Evolutionary conservation across 2,888 invertebrate genomes (phyloP).

Genomic region (Cosmia trapezina): DNA sequence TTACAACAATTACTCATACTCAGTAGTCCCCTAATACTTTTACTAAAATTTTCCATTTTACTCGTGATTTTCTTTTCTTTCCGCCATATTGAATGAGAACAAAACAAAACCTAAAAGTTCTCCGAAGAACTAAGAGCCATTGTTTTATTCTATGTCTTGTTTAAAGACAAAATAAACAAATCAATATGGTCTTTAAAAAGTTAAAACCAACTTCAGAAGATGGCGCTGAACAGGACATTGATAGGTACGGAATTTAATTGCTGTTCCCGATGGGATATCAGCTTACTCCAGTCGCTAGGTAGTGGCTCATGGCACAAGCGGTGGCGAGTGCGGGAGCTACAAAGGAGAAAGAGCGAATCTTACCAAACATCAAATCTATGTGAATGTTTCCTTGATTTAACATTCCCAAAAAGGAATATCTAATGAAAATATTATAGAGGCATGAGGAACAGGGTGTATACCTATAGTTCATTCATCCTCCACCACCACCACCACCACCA

Average conservation of each 20-base stretch:
- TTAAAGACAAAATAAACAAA: conserved; percentile 20
- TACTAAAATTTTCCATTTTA: neutral
- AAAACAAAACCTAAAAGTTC: neutral
- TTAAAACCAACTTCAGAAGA: conserved; percentile 44
- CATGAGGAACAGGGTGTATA: too few species aligned
- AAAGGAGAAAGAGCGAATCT: neutral
- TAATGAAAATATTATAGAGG: too few species aligned
- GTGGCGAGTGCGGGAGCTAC: neutral
- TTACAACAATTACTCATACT: neutral
- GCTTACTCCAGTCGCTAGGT: conserved; percentile 63
- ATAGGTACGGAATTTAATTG: conserved; percentile 76
- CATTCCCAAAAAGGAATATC: neutral
- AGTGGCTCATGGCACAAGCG: conserved; percentile 37
- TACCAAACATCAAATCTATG: neutral
- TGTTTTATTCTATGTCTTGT: conserved; percentile 6
- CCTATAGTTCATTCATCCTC: too few species aligned
- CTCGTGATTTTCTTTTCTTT: neutral
- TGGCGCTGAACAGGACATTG: conserved; percentile 53
- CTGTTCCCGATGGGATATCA: conserved; percentile 74
- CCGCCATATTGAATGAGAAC: neutral
- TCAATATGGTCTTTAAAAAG: conserved; percentile 34
- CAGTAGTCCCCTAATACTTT: neutral
- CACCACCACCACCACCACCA: too few species aligned
- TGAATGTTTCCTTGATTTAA: neutral
- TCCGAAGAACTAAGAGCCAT: neutral